Evolutionary conservation across 1,140 invertebrate genomes (phyloP), one percentile per base, ranked within the genome.

Genomic region (Brachionus koreanus): DNA sequence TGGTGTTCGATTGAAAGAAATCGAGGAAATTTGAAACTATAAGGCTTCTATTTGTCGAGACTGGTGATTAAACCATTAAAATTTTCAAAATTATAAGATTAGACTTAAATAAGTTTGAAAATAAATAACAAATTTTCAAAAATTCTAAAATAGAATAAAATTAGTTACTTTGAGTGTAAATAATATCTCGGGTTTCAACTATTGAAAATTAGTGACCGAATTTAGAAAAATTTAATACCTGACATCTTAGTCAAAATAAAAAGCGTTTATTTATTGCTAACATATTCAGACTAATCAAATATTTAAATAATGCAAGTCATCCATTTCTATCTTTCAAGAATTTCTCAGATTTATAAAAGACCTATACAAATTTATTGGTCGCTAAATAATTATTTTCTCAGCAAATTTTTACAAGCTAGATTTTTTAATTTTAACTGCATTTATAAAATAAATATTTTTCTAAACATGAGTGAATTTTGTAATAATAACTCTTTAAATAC

Each of bases 141-240:
- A 29, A 2, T 1, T 57, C 19, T 9, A 57, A 57, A 19, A 57
- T 57, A 49, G 16, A 49, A 49, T 57, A 57, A 57, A 57, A 57
- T 57, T 57, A 57, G 49, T 57, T 57, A 19, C 49, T 57, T 19
- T 57, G 16, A 25, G 49, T 57, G n/a, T 23, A 57, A 57, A 57
- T 57, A 57, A 57, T n/a, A n/a, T 57, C n/a, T 57, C 49, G 5
- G 49, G 49, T 57, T 57, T 57, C 49, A 57, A 5, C 16, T 57
- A 57, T 57, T 57, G 49, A 57, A 57, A 57, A 57, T 57, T 57
- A 57, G 49, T 57, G 49, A 57, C 49, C 49, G 49, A 57, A 57
- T 57, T 57, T 57, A 19, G 7, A 57, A 57, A 57, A 57, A 7
- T 16, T 57, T 57, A 57, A 57, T 23, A 57, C 49, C 49, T 57